Base-by-base conservation (phyloP, 2,888 invertebrate species). In the Taenaris catops region DNA sequence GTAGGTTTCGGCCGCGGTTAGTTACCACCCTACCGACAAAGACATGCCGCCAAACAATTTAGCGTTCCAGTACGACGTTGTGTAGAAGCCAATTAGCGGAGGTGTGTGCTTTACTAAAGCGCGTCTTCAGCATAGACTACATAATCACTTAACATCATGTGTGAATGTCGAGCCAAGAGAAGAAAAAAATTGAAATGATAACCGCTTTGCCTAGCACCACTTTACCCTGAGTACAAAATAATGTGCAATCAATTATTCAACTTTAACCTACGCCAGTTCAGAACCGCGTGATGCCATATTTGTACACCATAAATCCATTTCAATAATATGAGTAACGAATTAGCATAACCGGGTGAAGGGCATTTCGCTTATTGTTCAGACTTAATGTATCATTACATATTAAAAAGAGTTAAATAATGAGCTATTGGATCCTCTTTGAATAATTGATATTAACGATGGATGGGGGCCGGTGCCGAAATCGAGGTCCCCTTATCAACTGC, bases 331-430 rank as follows among this genome's bases (percentile, higher is more conserved):
- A 57, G 47, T 53, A 55, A 54, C 53, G 23, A 41, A 48, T 55
- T 54, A 44, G 23, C 55, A 52, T 55, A 53, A 47, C 32, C 44
- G 49, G 57, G 57, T 55, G 55, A 57, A 57, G 57, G 57, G 48
- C 54, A 46, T 28, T 38, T 44, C 38, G 48, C 34, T 28, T 11
- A 49, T 53, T 53, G 53, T 48, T 44, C 31, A 37, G 34, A 10
- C 26, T 25, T 39, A 36, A 34, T 35, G 35, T 28, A 28, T 32
- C 35, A 27, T 36, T 35, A 25, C 24, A 37, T 25, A 29, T 36
- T 35, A 28, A 28, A 31, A 31, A 31, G 31, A 32, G 32, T 32
- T 32, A 31, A 27, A 25, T 23, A 26, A 39, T 23, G 29, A 24
- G 23, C 14, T 20, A 28, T 23, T 31, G 29, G 31, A 17, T 21